Base-by-base conservation (phyloP, 1,140 invertebrate species). In the Temnothorax nylanderi region DNA sequence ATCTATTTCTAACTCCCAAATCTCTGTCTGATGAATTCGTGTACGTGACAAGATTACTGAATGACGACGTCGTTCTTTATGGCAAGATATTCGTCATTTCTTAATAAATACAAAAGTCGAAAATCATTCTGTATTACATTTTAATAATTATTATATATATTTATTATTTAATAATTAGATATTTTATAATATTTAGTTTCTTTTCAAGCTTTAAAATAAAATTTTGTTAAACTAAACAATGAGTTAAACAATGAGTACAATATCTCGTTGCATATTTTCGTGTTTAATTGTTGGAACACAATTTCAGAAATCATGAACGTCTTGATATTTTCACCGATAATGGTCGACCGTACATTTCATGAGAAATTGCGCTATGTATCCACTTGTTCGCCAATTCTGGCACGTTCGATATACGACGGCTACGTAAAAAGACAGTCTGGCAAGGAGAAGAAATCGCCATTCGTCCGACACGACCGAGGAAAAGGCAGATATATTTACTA, bases 21-120 rank as follows among this genome's bases (percentile, higher is more conserved):
- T 69, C 32, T 44, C 18, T 54, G 34, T 49, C 54, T 74, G 21
- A 75, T 58, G 3, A 69, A 62, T 7, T 51, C 41, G 7, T 3
- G 18, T 84, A 84, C 69, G 80, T 84, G 80, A 44, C 26, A 16
- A 34, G 58, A 75, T 26, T 62, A 47, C 41, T 13, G n/a, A 84
- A 34, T 5, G 47, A 18, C 37, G 41, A 21, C 5, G 3, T 65
- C 34, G 0, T 11, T 21, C 16, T 21, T 34, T 18, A 18, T 26
- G 0, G 2, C 13, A 49, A 58, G 47, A 11, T 16, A 21, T 26
- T 5, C 5, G 13, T 26, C 10, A 81, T 54, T 44, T 72, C 2
- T 37, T 44, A n/a, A 18, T 18, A 32, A 26, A 26, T 41, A 7
- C 5, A 34, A 26, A 54, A n/a, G 3, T 16, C 34, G 2, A 64